Base-by-base conservation (phyloP, 2,113 vertebrate genomes). In the Daboia siamensis region DNA sequence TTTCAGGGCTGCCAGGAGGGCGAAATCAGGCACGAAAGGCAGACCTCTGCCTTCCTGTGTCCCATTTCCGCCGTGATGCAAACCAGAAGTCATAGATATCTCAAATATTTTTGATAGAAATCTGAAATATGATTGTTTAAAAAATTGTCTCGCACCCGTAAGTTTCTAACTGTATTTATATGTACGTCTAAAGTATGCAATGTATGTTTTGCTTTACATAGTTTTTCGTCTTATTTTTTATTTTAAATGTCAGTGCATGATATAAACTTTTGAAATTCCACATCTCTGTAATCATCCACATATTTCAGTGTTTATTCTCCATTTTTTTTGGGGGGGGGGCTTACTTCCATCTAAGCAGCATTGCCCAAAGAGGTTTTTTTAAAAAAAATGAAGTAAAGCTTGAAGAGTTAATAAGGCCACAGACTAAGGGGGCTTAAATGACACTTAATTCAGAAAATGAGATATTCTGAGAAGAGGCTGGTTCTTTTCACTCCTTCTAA, bases 401-500 rank as follows among this genome's bases (percentile, higher is more conserved):
- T 0, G 1, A 23, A 57, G 64, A 5, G 13, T 0, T 80, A 80
- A 80, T 44, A 8, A 91, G 91, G 44, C 84, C 92, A 93, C 93
- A 33, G 0, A 12, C 6, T 86, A 29, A 95, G 88, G 33, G 1
- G 33, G 94, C 94, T 93, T 80, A 88, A 92, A 93, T 91, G 7
- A 10, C 90, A 74, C 39, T 48, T 0, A 39, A 92, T 95, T 94
- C 92, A 46, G 93, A 92, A 10, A 46, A 3, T 0, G 29, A 74
- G 88, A 94, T 59, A 7, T 91, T 85, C 93, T 91, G 90, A 92
- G 87, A 8, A 44, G 55, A 11, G 84, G 87, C 1, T 64, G 87
- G 33, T 90, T 93, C n/a, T 93, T 17, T 9, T 33, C 33, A 26
- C n/a, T 3, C 48, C 93, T 92, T 93, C 57, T 90, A 91, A 91